phyloP scores from a whole-genome alignment of 2,888 invertebrate genomes.

The Gastracanthus pulcherrimus region DNA sequence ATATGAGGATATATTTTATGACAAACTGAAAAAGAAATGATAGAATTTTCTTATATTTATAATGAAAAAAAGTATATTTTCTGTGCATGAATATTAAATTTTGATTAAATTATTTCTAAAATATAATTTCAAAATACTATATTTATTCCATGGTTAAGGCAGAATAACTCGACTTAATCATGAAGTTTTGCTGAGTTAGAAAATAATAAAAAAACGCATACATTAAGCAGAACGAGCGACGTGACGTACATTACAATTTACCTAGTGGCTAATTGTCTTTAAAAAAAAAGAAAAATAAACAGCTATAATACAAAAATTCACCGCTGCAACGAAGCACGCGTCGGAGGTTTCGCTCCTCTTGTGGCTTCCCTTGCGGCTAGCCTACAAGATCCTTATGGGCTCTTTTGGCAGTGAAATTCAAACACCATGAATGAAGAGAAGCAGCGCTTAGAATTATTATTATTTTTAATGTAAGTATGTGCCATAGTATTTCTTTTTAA shows the following conservation, averaged over 20 bases:
- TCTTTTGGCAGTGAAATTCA: conserved; percentile 76
- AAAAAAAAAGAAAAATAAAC: conserved; percentile 52
- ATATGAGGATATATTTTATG: background rate
- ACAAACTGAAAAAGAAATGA: background rate
- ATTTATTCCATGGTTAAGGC: background rate
- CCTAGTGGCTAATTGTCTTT: conserved; percentile 31
- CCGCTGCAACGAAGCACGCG: conserved; percentile 41
- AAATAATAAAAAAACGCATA: background rate
- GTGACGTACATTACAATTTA: conserved; percentile 50
- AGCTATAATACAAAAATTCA: conserved; percentile 53
- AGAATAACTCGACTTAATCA: background rate
- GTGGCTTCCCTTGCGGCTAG: conserved; percentile 49
- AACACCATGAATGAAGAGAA: conserved; percentile 74
- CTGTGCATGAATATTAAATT: background rate
- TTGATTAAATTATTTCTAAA: background rate
- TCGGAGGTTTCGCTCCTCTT: conserved; percentile 50
- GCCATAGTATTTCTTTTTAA: background rate
- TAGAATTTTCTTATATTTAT: background rate
- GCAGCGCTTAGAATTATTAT: background rate
- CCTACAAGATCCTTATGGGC: conserved; percentile 66
- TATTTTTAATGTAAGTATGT: background rate
- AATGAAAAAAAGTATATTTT: background rate
- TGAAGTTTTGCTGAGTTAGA: background rate
- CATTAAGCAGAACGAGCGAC: conserved; percentile 34
- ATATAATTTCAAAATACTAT: background rate